Base-by-base conservation (phyloP, 2,888 invertebrate genomes). In the Saturnia pavonia region DNA sequence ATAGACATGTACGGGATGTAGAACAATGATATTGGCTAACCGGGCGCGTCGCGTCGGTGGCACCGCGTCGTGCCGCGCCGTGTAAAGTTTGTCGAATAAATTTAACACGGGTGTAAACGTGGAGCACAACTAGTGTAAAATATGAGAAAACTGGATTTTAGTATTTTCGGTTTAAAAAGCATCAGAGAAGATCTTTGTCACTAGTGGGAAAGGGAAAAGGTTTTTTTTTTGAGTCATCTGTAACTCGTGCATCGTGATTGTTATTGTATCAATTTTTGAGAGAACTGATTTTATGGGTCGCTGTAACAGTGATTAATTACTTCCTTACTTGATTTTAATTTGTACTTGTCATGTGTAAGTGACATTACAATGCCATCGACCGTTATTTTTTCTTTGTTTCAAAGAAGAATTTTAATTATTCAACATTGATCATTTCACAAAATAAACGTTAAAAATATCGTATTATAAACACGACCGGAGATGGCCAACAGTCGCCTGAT, bases 371-470 rank as follows among this genome's bases (percentile, higher is more conserved):
- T 40, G 65, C 72, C 72, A 71, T 69, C 65, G 70, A 72, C 72
- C 66, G 73, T 48, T 66, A 48, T 57, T 63, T 68, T 72, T 74
- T 69, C 74, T 77, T 73, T 65, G 40, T 65, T 65, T 65, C 65
- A 40, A 65, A 65, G 65, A 8, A n/a, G 40, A 40, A 34, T 40
- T 40, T n/a, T 65, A 40, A 40, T 65, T 65, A 65, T 40, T 40
- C 40, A 40, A 40, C 65, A 40, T 65, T 65, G 40, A 19, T 65
- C 65, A 65, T 65, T 40, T 40, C 65, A 40, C 65, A 40, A 11
- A 40, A 40, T 65, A 65, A 65, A 40, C 65, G 25, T 65, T 65
- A 65, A 65, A 65, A 40, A 65, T n/a, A 65, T 40, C 40, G 65
- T 65, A 40, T 65, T 65, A 65, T 65, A 40, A 65, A 40, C 40